A percentile compares a stretch with the other conserved stretches of the same genome.
Conservation (phyloP, 1,140 invertebrate genomes). For the Drosophila pectinifera region DNA sequence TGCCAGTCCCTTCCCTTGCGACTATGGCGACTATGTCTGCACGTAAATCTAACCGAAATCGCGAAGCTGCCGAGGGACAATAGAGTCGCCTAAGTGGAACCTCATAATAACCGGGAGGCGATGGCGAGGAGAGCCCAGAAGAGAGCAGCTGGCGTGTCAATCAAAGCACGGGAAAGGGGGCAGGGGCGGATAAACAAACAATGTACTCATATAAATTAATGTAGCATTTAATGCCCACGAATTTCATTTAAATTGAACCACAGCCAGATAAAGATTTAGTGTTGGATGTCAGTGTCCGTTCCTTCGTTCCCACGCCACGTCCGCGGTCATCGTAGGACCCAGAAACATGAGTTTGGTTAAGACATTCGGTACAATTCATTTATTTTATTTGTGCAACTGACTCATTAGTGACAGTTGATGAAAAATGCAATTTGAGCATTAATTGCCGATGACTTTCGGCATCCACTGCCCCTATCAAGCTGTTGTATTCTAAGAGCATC, state of each 20-base stretch:
- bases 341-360: slow-evolving; percentile 31
- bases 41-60: slow-evolving; percentile 22
- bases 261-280: slow-evolving; percentile 58
- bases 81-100: slow-evolving; percentile 44
- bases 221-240: slow-evolving; percentile 62
- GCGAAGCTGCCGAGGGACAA: slow-evolving; percentile 27
- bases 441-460: slow-evolving; percentile 55
- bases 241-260: slow-evolving; percentile 66
- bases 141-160: slow-evolving; percentile 68
- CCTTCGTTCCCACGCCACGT: slow-evolving; percentile 17
- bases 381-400: slow-evolving; percentile 59
- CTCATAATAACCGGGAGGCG: slow-evolving; percentile 48
- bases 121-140: slow-evolving; percentile 16
- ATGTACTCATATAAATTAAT: slow-evolving; percentile 63
- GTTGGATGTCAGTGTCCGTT: slow-evolving; percentile 35
- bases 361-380: slow-evolving; percentile 31
- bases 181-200: slow-evolving; percentile 45
- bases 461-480: slow-evolving; percentile 2
- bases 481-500: neutral
- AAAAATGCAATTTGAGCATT: slow-evolving; percentile 61
- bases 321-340: neutral
- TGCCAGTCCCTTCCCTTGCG: slow-evolving; percentile 23
- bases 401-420: slow-evolving; percentile 64
- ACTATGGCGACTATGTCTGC: slow-evolving; percentile 1
- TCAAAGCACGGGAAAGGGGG: slow-evolving; percentile 46